Base-by-base conservation (phyloP, 2,888 invertebrate species). In the Nesidiocoris tenuis region DNA sequence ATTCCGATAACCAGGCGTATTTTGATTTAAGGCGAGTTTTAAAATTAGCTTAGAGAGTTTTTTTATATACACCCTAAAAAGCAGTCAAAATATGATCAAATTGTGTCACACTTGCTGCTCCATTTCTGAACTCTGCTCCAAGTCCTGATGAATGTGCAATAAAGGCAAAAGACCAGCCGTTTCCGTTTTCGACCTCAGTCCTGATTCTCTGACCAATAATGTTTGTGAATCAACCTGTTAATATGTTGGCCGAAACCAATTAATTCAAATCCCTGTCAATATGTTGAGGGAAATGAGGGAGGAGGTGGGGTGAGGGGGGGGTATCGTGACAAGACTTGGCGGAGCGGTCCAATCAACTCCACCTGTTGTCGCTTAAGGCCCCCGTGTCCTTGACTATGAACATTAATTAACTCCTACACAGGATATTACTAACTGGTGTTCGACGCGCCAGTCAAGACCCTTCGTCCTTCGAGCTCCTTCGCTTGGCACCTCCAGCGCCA, bases 361-460 rank as follows among this genome's bases (percentile, higher is more conserved):
- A 39, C 66, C 66, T 66, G 66, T 68, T 68, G 68, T 56, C 57
- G 39, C 68, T 57, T 68, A 17, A 17, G 57, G 57, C 59, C 17
- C 68, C n/a, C 22, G 63, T 68, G 68, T 55, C 57, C 56, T 68
- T 22, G 68, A 23, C 68, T 68, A 68, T 57, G 16, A 68, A 57
- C 68, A 57, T 57, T 68, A 68, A 68, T 68, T 68, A 68, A 68
- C 57, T 68, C 68, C 55, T 68, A 57, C 68, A 57, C 68, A 68
- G 68, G 68, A 68, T 68, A 68, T 68, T 68, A 68, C 39, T 39
- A 39, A 39, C 39, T 39, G 39, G 39, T 39, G 39, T 39, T 39
- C 39, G 39, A 39, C 39, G 12, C 39, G 39, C 39, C 39, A 39
- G 12, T 12, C 39, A 39, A 12, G 5, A 39, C 5, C 39, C 39